Conservation (phyloP, 2,113 vertebrate genomes). For the Lampris incognitus region DNA sequence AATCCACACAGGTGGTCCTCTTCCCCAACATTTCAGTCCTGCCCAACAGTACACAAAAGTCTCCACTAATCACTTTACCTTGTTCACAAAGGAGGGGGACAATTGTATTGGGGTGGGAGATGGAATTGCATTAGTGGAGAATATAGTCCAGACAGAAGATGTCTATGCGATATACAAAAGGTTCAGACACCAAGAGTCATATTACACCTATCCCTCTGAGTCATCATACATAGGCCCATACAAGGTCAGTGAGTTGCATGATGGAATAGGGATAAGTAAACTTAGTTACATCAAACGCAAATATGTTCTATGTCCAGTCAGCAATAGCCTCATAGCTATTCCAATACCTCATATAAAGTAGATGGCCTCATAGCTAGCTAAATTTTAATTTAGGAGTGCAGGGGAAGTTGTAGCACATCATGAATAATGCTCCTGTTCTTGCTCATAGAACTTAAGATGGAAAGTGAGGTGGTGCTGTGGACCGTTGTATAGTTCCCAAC, state of each 20-base stretch:
- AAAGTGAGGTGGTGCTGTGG: constrained; percentile 2
- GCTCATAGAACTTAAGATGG: background rate
- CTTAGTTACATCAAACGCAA: background rate
- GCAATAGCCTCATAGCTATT: background rate
- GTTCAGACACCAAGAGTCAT: background rate
- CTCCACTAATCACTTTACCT: background rate
- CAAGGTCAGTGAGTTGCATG: background rate
- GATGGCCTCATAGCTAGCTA: background rate
- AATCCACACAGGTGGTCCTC: no score
- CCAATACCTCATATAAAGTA: background rate
- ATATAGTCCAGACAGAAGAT: background rate
- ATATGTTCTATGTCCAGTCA: background rate
- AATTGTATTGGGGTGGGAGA: constrained; percentile 1
- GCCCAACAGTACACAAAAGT: background rate
- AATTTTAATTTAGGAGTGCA: no score
- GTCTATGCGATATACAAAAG: constrained; percentile 1
- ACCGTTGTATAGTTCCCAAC: background rate
- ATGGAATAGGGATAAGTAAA: background rate
- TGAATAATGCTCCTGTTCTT: background rate
- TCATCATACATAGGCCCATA: constrained; percentile 7
- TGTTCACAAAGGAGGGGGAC: background rate
- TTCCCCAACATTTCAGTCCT: background rate
- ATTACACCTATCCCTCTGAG: background rate
- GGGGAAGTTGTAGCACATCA: background rate
- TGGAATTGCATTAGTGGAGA: background rate